These are phyloP conservation scores for Cataglyphis livida DNA, from an alignment of 2,888 invertebrate species.

Conservation along the genomic window DNA sequence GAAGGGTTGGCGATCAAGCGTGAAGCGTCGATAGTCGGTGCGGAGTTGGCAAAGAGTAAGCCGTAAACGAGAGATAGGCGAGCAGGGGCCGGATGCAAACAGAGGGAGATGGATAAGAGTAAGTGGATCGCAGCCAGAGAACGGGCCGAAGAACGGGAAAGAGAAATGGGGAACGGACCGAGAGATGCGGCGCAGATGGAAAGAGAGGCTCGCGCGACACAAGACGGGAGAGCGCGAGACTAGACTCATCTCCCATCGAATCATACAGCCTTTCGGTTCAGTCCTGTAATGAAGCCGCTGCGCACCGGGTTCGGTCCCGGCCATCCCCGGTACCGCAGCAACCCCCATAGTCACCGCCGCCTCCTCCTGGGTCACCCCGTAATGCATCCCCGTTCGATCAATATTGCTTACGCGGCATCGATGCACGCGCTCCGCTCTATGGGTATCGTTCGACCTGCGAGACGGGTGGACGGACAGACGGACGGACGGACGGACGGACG, in stretches of 20 bases:
- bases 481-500: conserved; percentile 13
- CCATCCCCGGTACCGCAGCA: conserved; percentile 57
- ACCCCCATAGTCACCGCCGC: conserved; percentile 65
- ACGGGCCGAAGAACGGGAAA: conserved; percentile 45
- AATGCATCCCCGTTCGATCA: conserved; percentile 74
- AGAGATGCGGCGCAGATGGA: background rate
- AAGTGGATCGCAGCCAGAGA: conserved; percentile 40
- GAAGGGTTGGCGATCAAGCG: conserved; percentile 79
- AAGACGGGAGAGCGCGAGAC: conserved; percentile 48
- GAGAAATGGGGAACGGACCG: background rate
- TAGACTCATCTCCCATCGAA: conserved; percentile 48
- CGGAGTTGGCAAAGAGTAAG: conserved; percentile 60
- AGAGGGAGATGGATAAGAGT: conserved; percentile 19
- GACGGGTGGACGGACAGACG: background rate
- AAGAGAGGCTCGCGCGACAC: background rate
- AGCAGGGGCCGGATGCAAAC: conserved; percentile 2
- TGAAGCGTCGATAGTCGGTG: conserved; percentile 79
- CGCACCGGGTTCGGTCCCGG: conserved; percentile 46
- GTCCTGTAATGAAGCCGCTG: conserved; percentile 72
- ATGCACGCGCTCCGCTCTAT: conserved; percentile 69
- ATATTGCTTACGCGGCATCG: conserved; percentile 76
- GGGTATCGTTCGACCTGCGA: conserved; percentile 67
- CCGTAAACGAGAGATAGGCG: conserved; percentile 49
- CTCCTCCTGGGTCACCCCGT: conserved; percentile 67
- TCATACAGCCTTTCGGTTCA: conserved; percentile 63